These are phyloP conservation scores for Pampus argenteus DNA, from an alignment of 2,797 vertebrate genomes.

Conservation along the genomic window DNA sequence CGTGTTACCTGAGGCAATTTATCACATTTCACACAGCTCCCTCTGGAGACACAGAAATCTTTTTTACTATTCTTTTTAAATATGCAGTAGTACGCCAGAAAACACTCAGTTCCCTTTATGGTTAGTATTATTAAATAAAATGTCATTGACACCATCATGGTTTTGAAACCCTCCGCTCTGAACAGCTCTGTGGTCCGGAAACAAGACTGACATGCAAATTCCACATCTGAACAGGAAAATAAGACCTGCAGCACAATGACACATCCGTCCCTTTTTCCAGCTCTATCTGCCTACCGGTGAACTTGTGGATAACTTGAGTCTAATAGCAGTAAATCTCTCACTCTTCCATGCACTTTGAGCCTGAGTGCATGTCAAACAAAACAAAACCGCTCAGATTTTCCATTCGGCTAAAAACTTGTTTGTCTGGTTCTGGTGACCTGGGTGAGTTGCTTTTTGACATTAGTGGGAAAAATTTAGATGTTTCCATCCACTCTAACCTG, in stretches of 20 bases:
- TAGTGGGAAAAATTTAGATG: slow-evolving; percentile 1
- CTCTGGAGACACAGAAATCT: no score
- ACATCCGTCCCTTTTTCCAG: slow-evolving; percentile 32
- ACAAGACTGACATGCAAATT: not conserved
- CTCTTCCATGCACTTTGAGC: not conserved
- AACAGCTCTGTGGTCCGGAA: no score
- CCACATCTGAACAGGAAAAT: slow-evolving; percentile 24
- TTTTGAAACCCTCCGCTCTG: no score
- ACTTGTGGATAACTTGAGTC: not conserved
- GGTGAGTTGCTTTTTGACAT: not conserved
- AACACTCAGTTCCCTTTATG: no score
- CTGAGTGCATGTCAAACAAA: slow-evolving; percentile 27
- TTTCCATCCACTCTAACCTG: not conserved
- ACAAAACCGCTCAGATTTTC: slow-evolving; percentile 47
- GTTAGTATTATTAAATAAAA: no score
- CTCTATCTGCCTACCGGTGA: not conserved
- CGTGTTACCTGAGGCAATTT: no score
- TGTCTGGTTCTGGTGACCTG: not conserved
- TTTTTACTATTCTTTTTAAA: no score
- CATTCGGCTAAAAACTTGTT: slow-evolving; percentile 30
- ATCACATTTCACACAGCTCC: no score
- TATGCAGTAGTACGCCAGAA: no score
- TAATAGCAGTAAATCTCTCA: slow-evolving; percentile 2
- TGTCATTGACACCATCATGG: no score
- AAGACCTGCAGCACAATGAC: slow-evolving; percentile 14